phyloP scores from a whole-genome alignment of 2,888 invertebrate species.

The Mayetiola destructor region DNA sequence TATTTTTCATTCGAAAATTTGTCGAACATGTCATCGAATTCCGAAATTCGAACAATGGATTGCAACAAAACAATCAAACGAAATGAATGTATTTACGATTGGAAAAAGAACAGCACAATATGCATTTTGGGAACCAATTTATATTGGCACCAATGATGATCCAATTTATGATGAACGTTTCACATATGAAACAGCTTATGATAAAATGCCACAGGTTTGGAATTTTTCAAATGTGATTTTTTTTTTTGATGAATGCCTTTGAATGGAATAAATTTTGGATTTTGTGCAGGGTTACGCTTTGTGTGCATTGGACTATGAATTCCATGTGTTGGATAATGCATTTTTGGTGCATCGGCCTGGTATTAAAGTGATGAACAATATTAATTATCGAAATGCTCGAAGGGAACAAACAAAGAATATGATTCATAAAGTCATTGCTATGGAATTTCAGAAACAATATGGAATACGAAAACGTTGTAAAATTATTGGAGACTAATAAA shows the following conservation, averaged over 20 bases:
- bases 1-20: constrained; percentile 82
- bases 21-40: constrained; percentile 77
- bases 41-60: constrained; percentile 78
- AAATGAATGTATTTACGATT: constrained; percentile 67
- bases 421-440: constrained; percentile 65
- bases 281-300: constrained; percentile 65
- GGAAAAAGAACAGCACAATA: constrained; percentile 67
- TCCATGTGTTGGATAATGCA: constrained; percentile 85
- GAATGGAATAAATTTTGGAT: constrained; percentile 16
- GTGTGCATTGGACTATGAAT: constrained; percentile 82
- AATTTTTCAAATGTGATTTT: not conserved
- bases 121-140: constrained; percentile 86
- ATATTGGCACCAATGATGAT: constrained; percentile 77
- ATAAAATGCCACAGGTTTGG: constrained; percentile 89
- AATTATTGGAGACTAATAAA: no score
- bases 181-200: constrained; percentile 89
- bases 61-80: constrained; percentile 51
- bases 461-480: constrained; percentile 66
- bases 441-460: constrained; percentile 71
- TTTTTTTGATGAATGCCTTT: not conserved
- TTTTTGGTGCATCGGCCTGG: constrained; percentile 86
- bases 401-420: constrained; percentile 62
- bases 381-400: constrained; percentile 58
- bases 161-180: constrained; percentile 82
- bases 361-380: constrained; percentile 69